Base-by-base conservation (phyloP, 2,113 vertebrate species). In the Apaloderma vittatum region DNA sequence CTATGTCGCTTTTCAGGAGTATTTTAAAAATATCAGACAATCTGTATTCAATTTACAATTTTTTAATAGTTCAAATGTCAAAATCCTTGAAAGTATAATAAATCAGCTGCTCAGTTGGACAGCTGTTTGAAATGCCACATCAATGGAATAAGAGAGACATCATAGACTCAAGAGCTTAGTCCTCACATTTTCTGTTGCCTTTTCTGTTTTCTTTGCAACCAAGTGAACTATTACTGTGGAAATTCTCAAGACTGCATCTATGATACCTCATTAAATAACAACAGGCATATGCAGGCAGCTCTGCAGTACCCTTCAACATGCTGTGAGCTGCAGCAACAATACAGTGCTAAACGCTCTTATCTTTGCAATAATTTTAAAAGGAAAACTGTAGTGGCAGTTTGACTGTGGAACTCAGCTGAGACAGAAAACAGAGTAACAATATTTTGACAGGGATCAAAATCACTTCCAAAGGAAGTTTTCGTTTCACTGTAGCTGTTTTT, bases 401-500 rank as follows among this genome's bases (percentile, higher is more conserved):
- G 23, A 57, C 52, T 34, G n/a, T 51, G 52, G 17, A 37, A 48
- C 37, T 78, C 61, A n/a, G 11, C 18, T 65, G 66, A 78, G 87
- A 68, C 0, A 65, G 66, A 82, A 93, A 92, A 73, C 61, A 75
- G 9, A 91, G 29, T 34, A 68, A 36, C 40, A 68, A 93, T 32
- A 71, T 65, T 92, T 93, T 76, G 70, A 36, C 21, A 72, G 34
- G 34, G 23, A 88, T 75, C 58, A 82, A 86, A 73, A 79, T 79
- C 23, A 45, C 30, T 84, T 88, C 67, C 45, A 30, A 63, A 40
- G 58, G 55, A 66, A 86, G 26, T 65, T 51, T 85, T 83, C 2
- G 30, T 73, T 57, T 80, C 30, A 21, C 6, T 3, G 2, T 4
- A 32, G 63, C 49, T 61, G 2, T 48, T 57, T 61, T 87, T 71